Evolutionary conservation across 2,888 invertebrate genomes (phyloP).

Genomic region (Megalurothrips usitatus): DNA sequence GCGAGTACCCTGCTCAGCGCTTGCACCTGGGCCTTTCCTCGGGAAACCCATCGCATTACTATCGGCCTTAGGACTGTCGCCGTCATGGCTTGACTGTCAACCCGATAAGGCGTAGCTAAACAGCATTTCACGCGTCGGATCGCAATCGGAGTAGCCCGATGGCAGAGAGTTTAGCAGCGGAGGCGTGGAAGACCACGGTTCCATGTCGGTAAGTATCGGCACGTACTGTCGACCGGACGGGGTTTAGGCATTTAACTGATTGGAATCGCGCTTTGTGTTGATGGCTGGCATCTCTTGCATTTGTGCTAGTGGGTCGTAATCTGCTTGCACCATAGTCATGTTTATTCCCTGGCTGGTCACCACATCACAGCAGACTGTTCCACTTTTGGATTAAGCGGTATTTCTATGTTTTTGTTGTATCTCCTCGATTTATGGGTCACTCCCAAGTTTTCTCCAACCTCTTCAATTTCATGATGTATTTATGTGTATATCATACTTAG

Average conservation of each 20-base stretch:
- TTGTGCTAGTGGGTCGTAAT: too few species aligned
- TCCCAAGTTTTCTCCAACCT: too few species aligned
- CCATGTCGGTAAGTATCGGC: not conserved
- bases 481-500: too few species aligned
- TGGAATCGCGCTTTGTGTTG: not conserved
- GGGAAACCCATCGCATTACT: not conserved
- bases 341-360: too few species aligned
- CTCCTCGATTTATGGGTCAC: too few species aligned
- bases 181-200: slow-evolving; percentile 14
- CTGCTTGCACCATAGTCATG: too few species aligned
- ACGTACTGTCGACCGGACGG: too few species aligned
- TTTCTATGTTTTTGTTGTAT: too few species aligned
- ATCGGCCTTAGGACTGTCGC: not conserved
- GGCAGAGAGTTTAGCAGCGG: not conserved
- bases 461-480: too few species aligned
- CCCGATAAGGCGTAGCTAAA: not conserved
- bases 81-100: not conserved
- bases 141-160: not conserved
- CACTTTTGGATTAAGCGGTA: too few species aligned
- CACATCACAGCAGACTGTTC: too few species aligned
- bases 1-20: not conserved
- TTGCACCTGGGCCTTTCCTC: not conserved
- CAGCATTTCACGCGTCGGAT: not conserved
- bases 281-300: not conserved
- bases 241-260: too few species aligned